phyloP scores from a whole-genome alignment of 2,888 invertebrate species.

The Heteropelma amictum region DNA sequence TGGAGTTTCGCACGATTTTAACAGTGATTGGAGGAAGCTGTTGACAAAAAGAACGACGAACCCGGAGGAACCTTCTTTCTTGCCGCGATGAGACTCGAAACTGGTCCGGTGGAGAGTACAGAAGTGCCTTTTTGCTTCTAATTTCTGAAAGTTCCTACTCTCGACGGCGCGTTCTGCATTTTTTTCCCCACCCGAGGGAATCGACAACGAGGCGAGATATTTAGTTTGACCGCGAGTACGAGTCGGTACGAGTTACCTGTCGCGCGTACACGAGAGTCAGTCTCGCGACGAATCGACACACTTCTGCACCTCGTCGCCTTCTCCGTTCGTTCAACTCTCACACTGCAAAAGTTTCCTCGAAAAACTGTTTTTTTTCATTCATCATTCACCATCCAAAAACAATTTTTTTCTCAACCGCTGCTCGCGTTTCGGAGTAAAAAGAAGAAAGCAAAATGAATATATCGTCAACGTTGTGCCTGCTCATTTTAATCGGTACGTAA shows the following conservation, averaged over 20 bases:
- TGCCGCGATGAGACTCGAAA: not conserved
- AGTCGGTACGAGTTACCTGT: constrained; percentile 66
- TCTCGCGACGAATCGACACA: constrained; percentile 45
- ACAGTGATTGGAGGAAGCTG: too few relatives aligned
- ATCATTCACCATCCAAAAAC: not conserved
- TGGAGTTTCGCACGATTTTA: too few relatives aligned
- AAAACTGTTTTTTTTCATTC: not conserved
- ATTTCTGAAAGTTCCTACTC: constrained; percentile 65
- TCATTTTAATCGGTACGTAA: constrained; percentile 73
- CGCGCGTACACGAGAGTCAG: constrained; percentile 59
- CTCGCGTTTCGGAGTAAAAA: constrained; percentile 28
- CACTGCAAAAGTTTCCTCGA: not conserved
- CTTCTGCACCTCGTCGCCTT: constrained; percentile 6
- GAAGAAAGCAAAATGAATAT: constrained; percentile 68
- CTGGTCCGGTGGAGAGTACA: constrained; percentile 51
- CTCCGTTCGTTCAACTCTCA: not conserved
- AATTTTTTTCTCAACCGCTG: not conserved
- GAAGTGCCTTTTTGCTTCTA: constrained; percentile 61
- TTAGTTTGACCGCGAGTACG: constrained; percentile 71
- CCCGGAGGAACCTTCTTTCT: constrained; percentile 15
- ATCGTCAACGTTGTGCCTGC: constrained; percentile 70
- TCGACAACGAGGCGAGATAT: constrained; percentile 64
- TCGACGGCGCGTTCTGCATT: constrained; percentile 18
- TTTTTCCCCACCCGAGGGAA: constrained; percentile 48
- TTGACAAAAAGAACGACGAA: not conserved